phyloP scores from a whole-genome alignment of 1,140 invertebrate genomes.

The Apis dorsata region DNA sequence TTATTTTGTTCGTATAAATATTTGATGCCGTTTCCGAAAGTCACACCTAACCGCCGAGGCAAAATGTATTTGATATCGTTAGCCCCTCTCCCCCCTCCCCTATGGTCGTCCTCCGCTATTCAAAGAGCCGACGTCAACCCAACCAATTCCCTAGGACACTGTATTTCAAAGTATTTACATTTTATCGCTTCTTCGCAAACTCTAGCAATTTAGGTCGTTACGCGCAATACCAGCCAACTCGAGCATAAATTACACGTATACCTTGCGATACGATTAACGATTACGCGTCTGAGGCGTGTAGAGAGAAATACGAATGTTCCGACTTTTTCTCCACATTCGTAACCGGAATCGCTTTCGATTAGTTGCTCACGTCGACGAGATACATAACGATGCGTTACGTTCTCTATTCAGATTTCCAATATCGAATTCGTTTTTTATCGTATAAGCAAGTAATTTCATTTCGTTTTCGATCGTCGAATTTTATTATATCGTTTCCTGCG shows the following conservation, averaged over 20 bases:
- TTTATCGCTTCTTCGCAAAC: slow-evolving; percentile 66
- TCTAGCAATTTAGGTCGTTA: slow-evolving; percentile 54
- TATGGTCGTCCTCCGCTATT: slow-evolving; percentile 5
- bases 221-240: slow-evolving; percentile 31
- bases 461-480: too few relatives aligned
- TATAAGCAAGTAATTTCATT: too few relatives aligned
- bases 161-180: slow-evolving; percentile 70
- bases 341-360: not conserved
- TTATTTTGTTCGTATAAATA: slow-evolving; percentile 71
- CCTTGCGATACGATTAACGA: slow-evolving; percentile 50
- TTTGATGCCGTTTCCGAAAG: slow-evolving; percentile 64
- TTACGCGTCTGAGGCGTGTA: not conserved
- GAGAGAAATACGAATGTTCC: not conserved
- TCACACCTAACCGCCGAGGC: slow-evolving; percentile 56
- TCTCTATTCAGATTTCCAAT: too few relatives aligned
- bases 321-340: not conserved
- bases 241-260: slow-evolving; percentile 46
- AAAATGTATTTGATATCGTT: slow-evolving; percentile 64
- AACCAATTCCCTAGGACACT: slow-evolving; percentile 64
- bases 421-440: too few relatives aligned
- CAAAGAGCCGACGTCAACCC: slow-evolving; percentile 35
- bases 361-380: not conserved
- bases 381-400: not conserved
- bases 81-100: not conserved
- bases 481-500: not conserved